Evolutionary conservation across 64 coral and sea anemone genomes (phyloP).

Genomic region (Catalaphyllia jardinei): DNA sequence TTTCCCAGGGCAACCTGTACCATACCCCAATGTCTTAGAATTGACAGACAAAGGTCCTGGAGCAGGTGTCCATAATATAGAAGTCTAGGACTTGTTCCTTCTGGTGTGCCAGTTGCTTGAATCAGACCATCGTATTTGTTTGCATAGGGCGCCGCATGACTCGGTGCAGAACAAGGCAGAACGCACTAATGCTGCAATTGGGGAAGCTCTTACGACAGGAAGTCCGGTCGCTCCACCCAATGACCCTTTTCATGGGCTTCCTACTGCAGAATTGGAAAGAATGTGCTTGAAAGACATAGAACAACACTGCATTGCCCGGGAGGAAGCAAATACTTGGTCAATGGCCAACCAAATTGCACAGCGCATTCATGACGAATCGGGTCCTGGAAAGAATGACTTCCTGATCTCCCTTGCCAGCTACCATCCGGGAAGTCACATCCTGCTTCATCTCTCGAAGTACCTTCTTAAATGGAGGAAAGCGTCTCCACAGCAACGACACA

Average conservation of each 20-base stretch:
- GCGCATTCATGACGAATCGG: too few species aligned
- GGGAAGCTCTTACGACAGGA: slow-evolving; percentile 31
- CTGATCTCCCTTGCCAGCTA: too few species aligned
- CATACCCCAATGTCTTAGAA: too few species aligned
- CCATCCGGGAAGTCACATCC: too few species aligned
- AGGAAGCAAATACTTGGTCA: too few species aligned
- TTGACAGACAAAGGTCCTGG: too few species aligned
- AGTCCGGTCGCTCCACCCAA: slow-evolving; percentile 29
- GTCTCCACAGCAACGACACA: slow-evolving; percentile 18
- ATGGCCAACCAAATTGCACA: too few species aligned
- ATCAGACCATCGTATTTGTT: slow-evolving; percentile 46
- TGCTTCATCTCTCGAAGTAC: too few species aligned
- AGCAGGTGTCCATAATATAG: too few species aligned
- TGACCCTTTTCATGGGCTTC: slow-evolving; percentile 56
- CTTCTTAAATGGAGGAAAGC: slow-evolving; percentile 63
- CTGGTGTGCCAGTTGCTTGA: slow-evolving; percentile 60
- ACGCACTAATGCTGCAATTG: slow-evolving; percentile 53
- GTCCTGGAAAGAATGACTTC: too few species aligned
- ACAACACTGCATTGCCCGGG: slow-evolving; percentile 56
- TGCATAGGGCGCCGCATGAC: slow-evolving; percentile 59
- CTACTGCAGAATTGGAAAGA: slow-evolving; percentile 32
- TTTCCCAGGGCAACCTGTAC: too few species aligned
- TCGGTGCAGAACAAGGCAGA: slow-evolving; percentile 48
- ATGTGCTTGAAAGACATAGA: slow-evolving; percentile 59
- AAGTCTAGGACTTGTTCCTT: slow-evolving; percentile 58